Conservation (phyloP, 2,888 invertebrate genomes). For the Metacarcinus magister region DNA sequence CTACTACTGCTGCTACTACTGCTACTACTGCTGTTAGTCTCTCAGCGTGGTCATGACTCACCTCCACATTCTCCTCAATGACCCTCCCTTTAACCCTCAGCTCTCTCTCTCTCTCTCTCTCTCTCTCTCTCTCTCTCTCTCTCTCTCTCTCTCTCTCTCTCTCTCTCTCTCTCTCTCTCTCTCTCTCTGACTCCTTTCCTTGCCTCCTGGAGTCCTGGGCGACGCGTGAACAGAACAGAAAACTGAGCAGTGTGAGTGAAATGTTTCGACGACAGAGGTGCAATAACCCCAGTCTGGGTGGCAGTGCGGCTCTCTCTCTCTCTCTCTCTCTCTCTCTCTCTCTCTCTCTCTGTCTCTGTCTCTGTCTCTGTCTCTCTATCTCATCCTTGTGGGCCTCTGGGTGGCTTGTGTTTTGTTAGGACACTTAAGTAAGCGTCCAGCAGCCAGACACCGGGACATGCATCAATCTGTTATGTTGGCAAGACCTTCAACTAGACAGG, state of each 20-base stretch:
- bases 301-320: too few relatives aligned
- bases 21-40: not conserved
- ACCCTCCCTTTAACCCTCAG: not conserved
- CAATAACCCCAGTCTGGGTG: not conserved
- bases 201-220: too few relatives aligned
- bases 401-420: not conserved
- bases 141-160: too few relatives aligned
- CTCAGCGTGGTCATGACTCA: not conserved
- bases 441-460: not conserved
- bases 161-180: too few relatives aligned
- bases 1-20: too few relatives aligned
- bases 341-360: too few relatives aligned
- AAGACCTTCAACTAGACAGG: too few relatives aligned
- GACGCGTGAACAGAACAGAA: not conserved
- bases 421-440: conserved; percentile 26
- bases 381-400: not conserved
- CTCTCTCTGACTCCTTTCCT: not conserved
- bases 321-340: too few relatives aligned
- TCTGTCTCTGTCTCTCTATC: not conserved
- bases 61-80: conserved; percentile 26
- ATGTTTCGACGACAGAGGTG: not conserved
- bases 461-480: not conserved
- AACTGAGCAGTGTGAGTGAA: not conserved
- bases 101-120: not conserved
- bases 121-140: not conserved